Evolutionary conservation across 2,888 invertebrate species (phyloP), one percentile per base, ranked within the genome.

Genomic region (Gerris lacustris): DNA sequence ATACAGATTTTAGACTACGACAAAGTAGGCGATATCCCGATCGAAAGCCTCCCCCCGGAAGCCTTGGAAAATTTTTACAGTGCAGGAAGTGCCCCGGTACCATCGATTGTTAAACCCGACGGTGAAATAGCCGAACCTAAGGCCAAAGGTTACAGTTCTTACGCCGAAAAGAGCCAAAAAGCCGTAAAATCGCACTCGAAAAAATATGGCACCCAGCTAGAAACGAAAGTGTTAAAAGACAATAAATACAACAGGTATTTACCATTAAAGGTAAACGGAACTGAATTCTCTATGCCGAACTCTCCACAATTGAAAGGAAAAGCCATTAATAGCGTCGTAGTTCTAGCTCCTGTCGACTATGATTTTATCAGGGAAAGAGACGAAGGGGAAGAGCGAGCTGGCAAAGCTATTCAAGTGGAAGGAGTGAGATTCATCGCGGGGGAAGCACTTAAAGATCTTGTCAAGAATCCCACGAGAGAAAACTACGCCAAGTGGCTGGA

Each of bases 1-100:
- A 93, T 94, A 72, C 92, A 93, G 75, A 86, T 94, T 67, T 81
- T 93, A 72, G 92, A 93, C 81, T 93, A 93, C 77, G 92, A 93
- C 77, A 92, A 93, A 83, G 88, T 92, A 63, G 92, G 93, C 45
- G 92, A 91, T 74, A 91, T 91, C 70, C 88, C 91, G 6, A 82
- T 93, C 69, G 92, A 92, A 74, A 90, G 89, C 73, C 80, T 93
- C 68, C 92, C 92, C 4, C 91, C 92, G 69, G 92, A 93, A 80
- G 92, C 92, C 76, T 80, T 93, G 72, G 91, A 91, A 62, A 92
- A 92, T 79, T 92, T 93, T 80, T 92, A 91, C 78, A 87, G 88
- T 31, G 90, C 89, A n/a, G 91, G 91, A 71, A 90, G 90, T 77
- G 89, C 89, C 77, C 87, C 86, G 66, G 84, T 88, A 66, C 84